These are phyloP conservation scores for Chlorops oryzae DNA, from an alignment of 1,140 invertebrate genomes.

Conservation along the genomic window DNA sequence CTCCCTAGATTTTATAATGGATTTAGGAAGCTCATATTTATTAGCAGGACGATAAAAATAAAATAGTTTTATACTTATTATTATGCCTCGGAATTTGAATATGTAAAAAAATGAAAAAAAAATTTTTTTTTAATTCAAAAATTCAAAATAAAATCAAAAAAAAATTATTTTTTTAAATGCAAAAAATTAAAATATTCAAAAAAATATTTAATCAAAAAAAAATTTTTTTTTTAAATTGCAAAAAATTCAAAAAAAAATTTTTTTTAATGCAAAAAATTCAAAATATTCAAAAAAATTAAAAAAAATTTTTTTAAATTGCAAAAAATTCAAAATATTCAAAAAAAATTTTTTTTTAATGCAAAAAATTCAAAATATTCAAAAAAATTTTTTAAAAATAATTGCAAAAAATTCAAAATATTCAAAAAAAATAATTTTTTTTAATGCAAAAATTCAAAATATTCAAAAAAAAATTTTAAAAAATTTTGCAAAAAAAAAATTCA, in stretches of 20 bases:
- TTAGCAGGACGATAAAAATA: too few relatives aligned
- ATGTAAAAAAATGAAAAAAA: too few relatives aligned
- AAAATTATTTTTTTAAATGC: neutral
- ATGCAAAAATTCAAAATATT: neutral
- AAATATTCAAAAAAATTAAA: neutral
- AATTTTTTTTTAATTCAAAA: too few relatives aligned
- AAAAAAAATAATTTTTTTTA: neutral
- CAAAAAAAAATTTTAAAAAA: neutral
- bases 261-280: neutral
- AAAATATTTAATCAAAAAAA: neutral
- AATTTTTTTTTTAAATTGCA: neutral
- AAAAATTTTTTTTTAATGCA: neutral
- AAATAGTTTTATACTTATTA: too few relatives aligned
- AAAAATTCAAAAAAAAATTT: too few relatives aligned
- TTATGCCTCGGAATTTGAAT: too few relatives aligned
- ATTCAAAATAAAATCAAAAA: neutral
- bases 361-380: neutral
- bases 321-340: too few relatives aligned
- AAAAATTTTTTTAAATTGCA: too few relatives aligned
- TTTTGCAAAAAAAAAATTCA: neutral
- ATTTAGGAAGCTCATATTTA: too few relatives aligned
- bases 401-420: neutral
- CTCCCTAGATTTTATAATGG: too few relatives aligned
- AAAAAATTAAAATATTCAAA: neutral
- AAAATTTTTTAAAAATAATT: neutral